Base-by-base conservation (phyloP, 2,113 vertebrate genomes). In the Cebidichthys violaceus region DNA sequence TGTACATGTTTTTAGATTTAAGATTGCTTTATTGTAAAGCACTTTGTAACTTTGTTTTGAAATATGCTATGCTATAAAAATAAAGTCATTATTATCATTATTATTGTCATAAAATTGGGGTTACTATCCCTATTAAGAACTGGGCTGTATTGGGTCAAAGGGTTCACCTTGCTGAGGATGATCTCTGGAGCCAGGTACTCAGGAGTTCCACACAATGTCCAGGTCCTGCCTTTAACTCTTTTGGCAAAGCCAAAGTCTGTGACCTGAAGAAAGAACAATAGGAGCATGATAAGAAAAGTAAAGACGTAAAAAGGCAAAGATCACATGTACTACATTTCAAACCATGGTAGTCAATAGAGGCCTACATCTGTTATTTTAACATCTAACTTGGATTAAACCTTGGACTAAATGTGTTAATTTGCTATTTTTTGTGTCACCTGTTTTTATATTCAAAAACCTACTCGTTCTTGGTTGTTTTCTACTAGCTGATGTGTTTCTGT, bases 201-300 rank as follows among this genome's bases (percentile, higher is more conserved):
- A 88, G 98, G 98, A 89, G 98, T 99, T 65, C 98, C 98, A 93
- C 98, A 99, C 95, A 99, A 96, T 84, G 98, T 99, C 98, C 98
- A 99, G 87, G 98, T 99, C 94, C 98, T 96, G 85, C 98, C 98
- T 96, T 99, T 99, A 94, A 99, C 98, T 96, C 96, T 97, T 95
- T 99, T 99, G 92, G 98, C 98, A 95, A 99, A 99, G 59, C 98
- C 98, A 55, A 99, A 99, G 92, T 99, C 98, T 93, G 98, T 99
- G 89, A 99, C 98, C 98, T 99, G 86, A 69, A 81, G 60, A 29
- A 0, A 71, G 39, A 79, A 55, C 37, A 84, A 62, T 2, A 77
- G 9, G 0, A 35, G 3, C 6, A 35, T n/a, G 17, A 45, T 64
- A 20, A 66, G 47, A 61, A 45, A 33, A 33, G 2, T 18, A 20